These are phyloP conservation scores for Psilopsiagon aymara DNA, from an alignment of 2,113 vertebrate genomes.

Conservation along the genomic window DNA sequence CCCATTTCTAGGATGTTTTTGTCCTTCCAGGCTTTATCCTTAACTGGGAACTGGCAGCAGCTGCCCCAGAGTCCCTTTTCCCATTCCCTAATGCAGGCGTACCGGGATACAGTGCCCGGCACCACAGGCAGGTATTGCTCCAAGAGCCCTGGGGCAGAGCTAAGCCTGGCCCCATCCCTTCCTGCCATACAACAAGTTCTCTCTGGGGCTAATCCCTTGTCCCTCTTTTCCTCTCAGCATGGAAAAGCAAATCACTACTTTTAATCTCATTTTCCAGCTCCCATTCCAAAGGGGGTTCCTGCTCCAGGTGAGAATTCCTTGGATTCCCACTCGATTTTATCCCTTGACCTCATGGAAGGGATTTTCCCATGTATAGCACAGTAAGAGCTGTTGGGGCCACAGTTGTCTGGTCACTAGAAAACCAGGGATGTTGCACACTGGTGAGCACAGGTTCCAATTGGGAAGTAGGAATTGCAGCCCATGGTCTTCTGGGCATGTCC, in stretches of 20 bases:
- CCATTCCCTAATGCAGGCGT: rapidly evolving
- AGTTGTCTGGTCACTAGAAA: neutral
- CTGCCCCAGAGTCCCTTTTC: neutral
- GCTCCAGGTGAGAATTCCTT: neutral
- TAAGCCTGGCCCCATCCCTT: neutral
- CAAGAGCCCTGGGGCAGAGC: neutral
- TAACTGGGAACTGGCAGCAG: neutral
- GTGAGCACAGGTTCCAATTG: neutral
- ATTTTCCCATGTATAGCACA: neutral
- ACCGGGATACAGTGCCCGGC: neutral
- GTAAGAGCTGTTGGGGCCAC: neutral
- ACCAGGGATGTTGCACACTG: rapidly evolving
- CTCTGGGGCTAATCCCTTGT: constrained; percentile 40
- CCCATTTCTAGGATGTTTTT: neutral
- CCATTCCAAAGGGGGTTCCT: neutral
- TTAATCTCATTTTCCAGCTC: constrained; percentile 55
- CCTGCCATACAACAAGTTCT: neutral
- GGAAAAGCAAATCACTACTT: constrained; percentile 1
- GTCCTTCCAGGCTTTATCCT: neutral
- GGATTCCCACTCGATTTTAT: neutral
- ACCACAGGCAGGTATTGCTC: neutral
- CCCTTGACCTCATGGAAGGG: neutral
- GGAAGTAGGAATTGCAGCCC: neutral
- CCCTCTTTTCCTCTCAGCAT: constrained; percentile 39
- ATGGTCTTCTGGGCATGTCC: neutral